Evolutionary conservation across 2,888 invertebrate species (phyloP).

Genomic region (Dinocampus coccinellae): DNA sequence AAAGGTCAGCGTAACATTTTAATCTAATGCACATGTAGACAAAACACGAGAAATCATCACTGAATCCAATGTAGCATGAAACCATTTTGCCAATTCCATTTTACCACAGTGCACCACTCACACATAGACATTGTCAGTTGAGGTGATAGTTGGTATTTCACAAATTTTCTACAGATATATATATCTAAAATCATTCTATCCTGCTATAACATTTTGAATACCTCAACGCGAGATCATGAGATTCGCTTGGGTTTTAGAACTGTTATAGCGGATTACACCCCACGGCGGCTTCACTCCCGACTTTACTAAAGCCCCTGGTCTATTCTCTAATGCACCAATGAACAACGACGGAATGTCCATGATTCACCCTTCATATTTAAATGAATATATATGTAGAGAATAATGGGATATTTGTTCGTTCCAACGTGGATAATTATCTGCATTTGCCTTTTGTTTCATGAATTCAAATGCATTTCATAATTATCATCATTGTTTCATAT

Average conservation of each 20-base stretch:
- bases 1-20: background rate
- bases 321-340: constrained; percentile 27
- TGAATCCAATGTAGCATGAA: background rate
- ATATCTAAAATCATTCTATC: background rate
- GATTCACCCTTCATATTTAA: background rate
- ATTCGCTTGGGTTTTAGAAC: constrained; percentile 12
- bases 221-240: constrained; percentile 15
- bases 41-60: background rate
- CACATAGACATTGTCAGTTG: background rate
- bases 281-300: constrained; percentile 1
- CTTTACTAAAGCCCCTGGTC: constrained; percentile 1
- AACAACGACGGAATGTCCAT: background rate
- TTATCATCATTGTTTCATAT: background rate
- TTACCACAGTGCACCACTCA: background rate
- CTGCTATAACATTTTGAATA: background rate
- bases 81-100: background rate
- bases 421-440: background rate
- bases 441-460: background rate
- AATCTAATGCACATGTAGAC: no score
- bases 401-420: background rate
- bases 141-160: background rate
- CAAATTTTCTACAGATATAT: background rate
- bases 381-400: background rate
- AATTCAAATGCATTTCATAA: background rate
- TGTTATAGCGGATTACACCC: constrained; percentile 8